Evolutionary conservation across 37 sponge, comb jelly and placozoan species (phyloP), one percentile per base, ranked within the genome.

Genomic region (Theonella swinhoei): DNA sequence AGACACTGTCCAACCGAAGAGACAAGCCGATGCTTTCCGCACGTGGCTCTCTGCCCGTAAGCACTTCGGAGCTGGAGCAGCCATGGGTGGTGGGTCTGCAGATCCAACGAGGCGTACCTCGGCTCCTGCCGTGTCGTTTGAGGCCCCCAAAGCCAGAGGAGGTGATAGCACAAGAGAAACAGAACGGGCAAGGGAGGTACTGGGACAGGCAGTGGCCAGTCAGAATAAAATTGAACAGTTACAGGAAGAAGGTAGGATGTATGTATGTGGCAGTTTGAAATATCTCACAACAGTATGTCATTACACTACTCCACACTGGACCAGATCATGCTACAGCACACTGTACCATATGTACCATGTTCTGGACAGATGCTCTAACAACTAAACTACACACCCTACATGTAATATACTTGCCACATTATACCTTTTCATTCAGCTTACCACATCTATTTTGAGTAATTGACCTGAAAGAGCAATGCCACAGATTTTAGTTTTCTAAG

Each of bases 191-290:
- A 61, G 86, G 33, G 91, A 91, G 62, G 66, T 75, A 26, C 40
- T 86, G 61, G 88, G 88, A 1, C 79, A 82, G 38, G 87, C 65
- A 1, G 83, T 91, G 62, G 91, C 91, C 68, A 79, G 75, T 17
- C 68, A 83, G 74, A 64, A 39, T 0, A 87, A 68, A 14, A 34
- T 39, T 31, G 76, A 88, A 40, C 25, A 77, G 32, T 60, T 87
- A 0, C 67, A 80, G 60, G 88, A 81, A 61, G 69, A 76, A 31
- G 78, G 29, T 34, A 17, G 7, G 54, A 14, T 47, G 54, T n/a
- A n/a, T n/a, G n/a, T n/a, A n/a, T n/a, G n/a, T n/a, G n/a, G n/a
- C n/a, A n/a, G n/a, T n/a, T n/a, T n/a, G n/a, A n/a, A n/a, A n/a
- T n/a, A n/a, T n/a, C n/a, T n/a, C n/a, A n/a, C n/a, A n/a, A n/a